Conservation (phyloP, 2,113 vertebrate species). For the Ophiodon elongatus region DNA sequence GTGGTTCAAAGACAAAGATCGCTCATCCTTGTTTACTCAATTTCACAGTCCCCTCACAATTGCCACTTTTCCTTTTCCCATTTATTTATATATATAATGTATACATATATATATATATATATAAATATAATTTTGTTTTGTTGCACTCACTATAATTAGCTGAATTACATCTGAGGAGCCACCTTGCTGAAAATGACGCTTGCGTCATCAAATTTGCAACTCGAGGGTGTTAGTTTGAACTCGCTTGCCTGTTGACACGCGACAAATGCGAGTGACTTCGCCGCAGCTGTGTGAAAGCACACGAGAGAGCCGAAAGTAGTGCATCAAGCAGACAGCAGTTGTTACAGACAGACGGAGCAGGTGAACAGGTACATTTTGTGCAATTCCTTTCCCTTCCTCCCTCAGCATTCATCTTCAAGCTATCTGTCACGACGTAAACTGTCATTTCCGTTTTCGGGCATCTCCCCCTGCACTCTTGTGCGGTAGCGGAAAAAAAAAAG, state of each 20-base stretch:
- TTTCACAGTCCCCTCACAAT: background rate
- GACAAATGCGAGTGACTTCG: slow-evolving; percentile 10
- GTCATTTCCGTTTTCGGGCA: slow-evolving; percentile 8
- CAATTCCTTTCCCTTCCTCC: background rate
- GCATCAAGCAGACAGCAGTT: background rate
- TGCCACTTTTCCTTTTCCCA: background rate
- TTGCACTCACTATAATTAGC: background rate
- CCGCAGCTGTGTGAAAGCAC: slow-evolving; percentile 26
- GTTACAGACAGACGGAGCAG: slow-evolving; percentile 16
- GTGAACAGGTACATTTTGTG: slow-evolving; percentile 15
- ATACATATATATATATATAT: background rate
- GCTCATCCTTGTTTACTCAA: background rate
- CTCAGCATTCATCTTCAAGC: slow-evolving; percentile 1
- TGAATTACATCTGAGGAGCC: slow-evolving; percentile 10
- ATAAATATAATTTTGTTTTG: background rate
- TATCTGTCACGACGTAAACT: slow-evolving; percentile 19
- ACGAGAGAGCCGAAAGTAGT: background rate
- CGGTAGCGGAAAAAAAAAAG: slow-evolving; percentile 17
- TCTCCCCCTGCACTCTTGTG: background rate
- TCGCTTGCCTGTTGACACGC: background rate
- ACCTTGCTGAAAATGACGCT: background rate
- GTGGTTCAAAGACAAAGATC: background rate
- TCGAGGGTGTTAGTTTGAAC: background rate
- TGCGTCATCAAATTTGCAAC: slow-evolving; percentile 3
- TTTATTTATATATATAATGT: background rate